Percentiles rank a stretch among this genome's conserved stretches.
Conservation (phyloP, 2,888 invertebrate genomes). For the Celastrina argiolus region DNA sequence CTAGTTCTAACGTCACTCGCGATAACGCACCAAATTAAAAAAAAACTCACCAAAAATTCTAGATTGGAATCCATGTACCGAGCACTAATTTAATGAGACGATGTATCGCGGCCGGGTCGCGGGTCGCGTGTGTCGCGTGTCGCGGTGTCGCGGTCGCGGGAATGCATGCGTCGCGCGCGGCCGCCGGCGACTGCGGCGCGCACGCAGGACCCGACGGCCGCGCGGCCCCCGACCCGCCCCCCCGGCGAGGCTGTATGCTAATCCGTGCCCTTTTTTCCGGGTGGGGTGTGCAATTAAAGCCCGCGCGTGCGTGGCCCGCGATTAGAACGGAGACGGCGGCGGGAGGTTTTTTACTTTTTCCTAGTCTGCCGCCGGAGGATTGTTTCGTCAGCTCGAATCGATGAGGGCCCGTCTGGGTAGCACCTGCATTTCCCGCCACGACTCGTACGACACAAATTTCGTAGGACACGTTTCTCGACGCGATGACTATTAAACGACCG, state of each 20-base stretch:
- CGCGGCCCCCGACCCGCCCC: constrained; percentile 40
- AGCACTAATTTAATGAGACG: constrained; percentile 35
- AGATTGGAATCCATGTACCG: constrained; percentile 36
- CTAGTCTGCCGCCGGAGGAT: constrained; percentile 63
- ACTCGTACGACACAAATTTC: not conserved
- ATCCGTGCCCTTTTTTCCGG: constrained; percentile 75
- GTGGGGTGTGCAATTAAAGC: constrained; percentile 76
- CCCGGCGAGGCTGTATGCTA: constrained; percentile 73
- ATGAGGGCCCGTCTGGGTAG: constrained; percentile 46
- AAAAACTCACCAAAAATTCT: constrained; percentile 41
- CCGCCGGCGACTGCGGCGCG: constrained; percentile 68
- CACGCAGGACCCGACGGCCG: constrained; percentile 45
- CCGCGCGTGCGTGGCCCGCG: constrained; percentile 76
- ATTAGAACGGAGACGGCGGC: constrained; percentile 75
- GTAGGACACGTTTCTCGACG: not conserved
- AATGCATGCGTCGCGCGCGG: constrained; percentile 38
- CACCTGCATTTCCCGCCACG: constrained; percentile 1
- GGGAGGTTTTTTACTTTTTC: constrained; percentile 74
- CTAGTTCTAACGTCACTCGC: constrained; percentile 61
- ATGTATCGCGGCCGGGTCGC: not conserved
- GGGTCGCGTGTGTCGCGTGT: constrained; percentile 15
- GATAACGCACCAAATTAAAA: constrained; percentile 44
- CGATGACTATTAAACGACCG: not conserved
- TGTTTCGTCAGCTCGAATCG: constrained; percentile 46
- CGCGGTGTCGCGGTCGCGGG: constrained; percentile 35